These are phyloP conservation scores for Stenchaetothrips biformis DNA, from an alignment of 2,888 invertebrate species.

Conservation along the genomic window DNA sequence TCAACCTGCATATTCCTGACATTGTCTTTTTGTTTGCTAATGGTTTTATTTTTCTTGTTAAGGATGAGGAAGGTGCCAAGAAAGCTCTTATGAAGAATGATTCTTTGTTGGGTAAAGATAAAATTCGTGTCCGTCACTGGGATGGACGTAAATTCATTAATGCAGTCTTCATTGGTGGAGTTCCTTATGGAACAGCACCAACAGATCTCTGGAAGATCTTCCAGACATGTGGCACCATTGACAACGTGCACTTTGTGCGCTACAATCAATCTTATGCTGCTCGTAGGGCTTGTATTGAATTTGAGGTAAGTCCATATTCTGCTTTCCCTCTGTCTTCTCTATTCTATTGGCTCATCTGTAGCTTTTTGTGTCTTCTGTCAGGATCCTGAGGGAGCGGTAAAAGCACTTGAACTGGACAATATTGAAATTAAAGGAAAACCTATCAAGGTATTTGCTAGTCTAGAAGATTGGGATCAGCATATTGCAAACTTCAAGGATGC, in stretches of 20 bases:
- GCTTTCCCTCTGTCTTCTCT: not conserved
- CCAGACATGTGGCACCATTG: constrained; percentile 5
- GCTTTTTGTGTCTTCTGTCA: not conserved
- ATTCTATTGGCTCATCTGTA: not conserved
- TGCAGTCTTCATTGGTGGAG: constrained; percentile 4
- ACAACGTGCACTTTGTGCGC: constrained; percentile 6
- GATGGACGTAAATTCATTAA: constrained; percentile 5
- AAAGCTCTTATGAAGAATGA: not conserved
- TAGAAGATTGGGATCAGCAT: constrained; percentile 15
- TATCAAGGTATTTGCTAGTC: constrained; percentile 6
- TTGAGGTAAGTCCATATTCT: not conserved
- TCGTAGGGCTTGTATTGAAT: constrained; percentile 4
- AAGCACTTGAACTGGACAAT: not conserved
- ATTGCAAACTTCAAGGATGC: constrained; percentile 1
- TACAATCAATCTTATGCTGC: constrained; percentile 12
- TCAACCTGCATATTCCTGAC: not conserved
- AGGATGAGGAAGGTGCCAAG: constrained; percentile 6
- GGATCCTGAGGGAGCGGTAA: not conserved
- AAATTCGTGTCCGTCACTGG: constrained; percentile 1
- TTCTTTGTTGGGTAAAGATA: not conserved
- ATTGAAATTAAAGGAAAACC: constrained; percentile 13
- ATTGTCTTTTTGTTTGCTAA: not conserved
- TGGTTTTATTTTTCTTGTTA: not conserved
- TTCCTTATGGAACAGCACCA: constrained; percentile 1
- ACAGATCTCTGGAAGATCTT: constrained; percentile 13